Percentiles rank a stretch among this genome's conserved stretches.
Evolutionary conservation across 2,113 vertebrate genomes (phyloP).

Genomic region (Brienomyrus brachyistius): DNA sequence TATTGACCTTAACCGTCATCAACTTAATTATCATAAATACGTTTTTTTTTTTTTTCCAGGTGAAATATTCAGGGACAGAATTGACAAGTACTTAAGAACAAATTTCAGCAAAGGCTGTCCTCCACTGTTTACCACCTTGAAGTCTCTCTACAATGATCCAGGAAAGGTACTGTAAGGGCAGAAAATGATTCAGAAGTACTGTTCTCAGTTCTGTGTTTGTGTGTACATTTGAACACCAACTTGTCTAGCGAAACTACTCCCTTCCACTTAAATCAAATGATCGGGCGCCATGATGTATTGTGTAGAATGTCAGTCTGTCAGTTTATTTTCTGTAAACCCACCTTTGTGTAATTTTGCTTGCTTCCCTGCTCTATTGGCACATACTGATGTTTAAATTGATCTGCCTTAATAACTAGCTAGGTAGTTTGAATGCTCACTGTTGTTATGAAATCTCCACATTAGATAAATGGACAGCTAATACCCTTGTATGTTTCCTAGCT

Average conservation of each 20-base stretch:
- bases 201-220: background rate
- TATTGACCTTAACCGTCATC: background rate
- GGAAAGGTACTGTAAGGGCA: constrained; percentile 72
- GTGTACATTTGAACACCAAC: background rate
- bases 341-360: background rate
- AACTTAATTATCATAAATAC: background rate
- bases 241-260: background rate
- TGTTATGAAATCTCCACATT: background rate
- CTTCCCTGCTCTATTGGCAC: background rate
- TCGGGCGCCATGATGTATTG: background rate
- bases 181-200: background rate
- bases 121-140: constrained; percentile 92
- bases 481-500: background rate
- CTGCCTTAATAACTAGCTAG: background rate
- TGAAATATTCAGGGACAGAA: constrained; percentile 87
- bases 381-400: background rate
- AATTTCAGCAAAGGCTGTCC: constrained; percentile 98
- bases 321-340: background rate
- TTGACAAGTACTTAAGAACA: constrained; percentile 92
- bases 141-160: constrained; percentile 85
- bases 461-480: background rate
- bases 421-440: background rate
- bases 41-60: constrained; percentile 53
- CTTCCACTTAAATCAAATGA: background rate
- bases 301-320: background rate